These are phyloP conservation scores for Pyrocoelia pectoralis DNA, from an alignment of 2,888 invertebrate species.

Conservation along the genomic window DNA sequence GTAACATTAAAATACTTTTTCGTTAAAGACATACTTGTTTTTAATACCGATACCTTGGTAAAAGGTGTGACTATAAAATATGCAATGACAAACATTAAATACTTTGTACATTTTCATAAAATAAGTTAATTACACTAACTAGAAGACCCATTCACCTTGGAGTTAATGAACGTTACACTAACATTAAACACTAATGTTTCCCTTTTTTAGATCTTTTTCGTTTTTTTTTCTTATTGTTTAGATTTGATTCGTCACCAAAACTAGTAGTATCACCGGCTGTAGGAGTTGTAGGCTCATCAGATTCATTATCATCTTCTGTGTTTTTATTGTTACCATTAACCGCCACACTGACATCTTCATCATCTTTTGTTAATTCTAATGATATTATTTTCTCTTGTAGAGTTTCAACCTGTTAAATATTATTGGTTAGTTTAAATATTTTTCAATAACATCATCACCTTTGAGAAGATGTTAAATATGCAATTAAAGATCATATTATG, in stretches of 20 bases:
- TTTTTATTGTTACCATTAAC: constrained; percentile 42
- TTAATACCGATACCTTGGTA: constrained; percentile 20
- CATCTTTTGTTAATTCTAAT: constrained; percentile 74
- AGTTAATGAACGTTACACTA: constrained; percentile 6
- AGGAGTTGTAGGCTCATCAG: constrained; percentile 62
- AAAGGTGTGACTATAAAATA: constrained; percentile 48
- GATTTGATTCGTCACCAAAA: constrained; percentile 61
- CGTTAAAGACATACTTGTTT: constrained; percentile 15
- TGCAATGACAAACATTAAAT: constrained; percentile 50
- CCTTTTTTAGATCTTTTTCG: constrained; percentile 64
- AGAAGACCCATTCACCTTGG: constrained; percentile 51
- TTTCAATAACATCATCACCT: too few species aligned
- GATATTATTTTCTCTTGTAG: constrained; percentile 92
- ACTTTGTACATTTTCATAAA: constrained; percentile 56
- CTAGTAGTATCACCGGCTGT: constrained; percentile 63
- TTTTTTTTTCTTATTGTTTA: constrained; percentile 61
- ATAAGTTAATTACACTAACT: constrained; percentile 51
- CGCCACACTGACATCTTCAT: constrained; percentile 46
- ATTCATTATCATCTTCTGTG: constrained; percentile 31
- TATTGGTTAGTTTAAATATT: background rate
- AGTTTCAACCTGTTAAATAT: constrained; percentile 77
- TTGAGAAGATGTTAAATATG: too few species aligned
- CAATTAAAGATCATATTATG: too few species aligned
- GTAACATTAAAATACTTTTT: constrained; percentile 30
- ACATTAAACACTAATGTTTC: constrained; percentile 53